Base-by-base conservation (phyloP, 2,888 invertebrate species). In the Tenthredo notha region DNA sequence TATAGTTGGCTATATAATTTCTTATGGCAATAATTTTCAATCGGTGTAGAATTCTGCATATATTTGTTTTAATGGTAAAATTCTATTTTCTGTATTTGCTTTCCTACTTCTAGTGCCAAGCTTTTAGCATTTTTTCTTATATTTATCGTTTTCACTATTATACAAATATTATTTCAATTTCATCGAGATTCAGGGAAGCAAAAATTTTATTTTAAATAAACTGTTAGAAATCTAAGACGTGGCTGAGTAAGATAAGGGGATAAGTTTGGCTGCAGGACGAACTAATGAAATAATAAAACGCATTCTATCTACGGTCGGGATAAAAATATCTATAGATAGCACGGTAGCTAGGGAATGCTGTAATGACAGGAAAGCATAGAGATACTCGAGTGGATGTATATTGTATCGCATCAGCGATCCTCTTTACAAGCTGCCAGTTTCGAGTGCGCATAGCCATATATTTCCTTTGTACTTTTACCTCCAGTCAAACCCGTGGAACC, bases 281-380 rank as follows among this genome's bases (percentile, higher is more conserved):
- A 29, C 83, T 83, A 47, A 83, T 83, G 83, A 83, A 83, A 67
- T 83, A 83, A 67, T 67, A 83, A 83, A 67, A 47, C 29, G 82
- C 82, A 67, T 83, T 65, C 47, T 83, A 83, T 83, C 82, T 67
- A 33, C 2, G 65, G 82, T 47, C 18, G 67, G 47, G 37, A 83
- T 67, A 21, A 67, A 83, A 83, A 83, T 83, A 83, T 37, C 47
- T 83, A 83, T 83, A 83, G 83, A 83, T 67, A 67, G 21, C 9
- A 9, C 47, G 67, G 83, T 50, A 70, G 83, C 47, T 87, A 88
- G 89, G 90, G 89, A 90, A 91, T 90, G 90, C 90, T 87, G 90
- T 92, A 91, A 90, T 90, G 90, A 90, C 90, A 90, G 90, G 90
- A 91, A 91, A 90, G 89, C 89, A 88, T 88, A 88, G 89, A 88